Conservation (phyloP, 2,113 vertebrate genomes). For the Thunnus maccoyii region DNA sequence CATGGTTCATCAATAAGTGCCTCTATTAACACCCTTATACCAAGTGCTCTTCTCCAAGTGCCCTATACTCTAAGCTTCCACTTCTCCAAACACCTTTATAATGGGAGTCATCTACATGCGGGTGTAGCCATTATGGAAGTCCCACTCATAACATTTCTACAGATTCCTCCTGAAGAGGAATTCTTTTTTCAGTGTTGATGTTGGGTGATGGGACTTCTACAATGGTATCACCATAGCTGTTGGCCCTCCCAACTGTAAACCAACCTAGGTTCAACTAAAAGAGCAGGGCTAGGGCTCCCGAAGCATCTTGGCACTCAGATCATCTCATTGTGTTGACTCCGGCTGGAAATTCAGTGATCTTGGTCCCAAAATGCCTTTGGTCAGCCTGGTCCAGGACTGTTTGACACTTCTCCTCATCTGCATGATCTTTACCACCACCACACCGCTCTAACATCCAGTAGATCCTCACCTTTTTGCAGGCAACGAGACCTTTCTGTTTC, state of each 20-base stretch:
- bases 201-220: constrained; percentile 31
- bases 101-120: constrained; percentile 37
- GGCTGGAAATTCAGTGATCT: constrained; percentile 47
- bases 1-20: constrained; percentile 62
- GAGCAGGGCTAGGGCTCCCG: constrained; percentile 68
- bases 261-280: constrained; percentile 21
- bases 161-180: constrained; percentile 3
- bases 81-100: constrained; percentile 47
- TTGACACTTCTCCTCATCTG: constrained; percentile 81
- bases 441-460: constrained; percentile 70
- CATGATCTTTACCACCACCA: constrained; percentile 75
- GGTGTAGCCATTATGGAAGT: constrained; percentile 41
- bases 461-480: constrained; percentile 67
- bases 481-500: constrained; percentile 48
- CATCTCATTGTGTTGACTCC: constrained; percentile 24
- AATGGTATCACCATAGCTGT: constrained; percentile 3
- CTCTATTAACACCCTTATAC: constrained; percentile 48
- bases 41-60: constrained; percentile 60
- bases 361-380: constrained; percentile 65
- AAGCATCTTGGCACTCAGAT: constrained; percentile 71
- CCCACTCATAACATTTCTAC: constrained; percentile 4
- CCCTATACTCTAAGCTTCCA: constrained; percentile 44
- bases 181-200: not conserved
- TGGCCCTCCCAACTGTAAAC: constrained; percentile 15
- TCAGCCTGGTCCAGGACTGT: constrained; percentile 75